A percentile compares a stretch with the other conserved stretches of the same genome.
phyloP scores from a whole-genome alignment of 2,113 vertebrate genomes.

The Anolis sagrei region DNA sequence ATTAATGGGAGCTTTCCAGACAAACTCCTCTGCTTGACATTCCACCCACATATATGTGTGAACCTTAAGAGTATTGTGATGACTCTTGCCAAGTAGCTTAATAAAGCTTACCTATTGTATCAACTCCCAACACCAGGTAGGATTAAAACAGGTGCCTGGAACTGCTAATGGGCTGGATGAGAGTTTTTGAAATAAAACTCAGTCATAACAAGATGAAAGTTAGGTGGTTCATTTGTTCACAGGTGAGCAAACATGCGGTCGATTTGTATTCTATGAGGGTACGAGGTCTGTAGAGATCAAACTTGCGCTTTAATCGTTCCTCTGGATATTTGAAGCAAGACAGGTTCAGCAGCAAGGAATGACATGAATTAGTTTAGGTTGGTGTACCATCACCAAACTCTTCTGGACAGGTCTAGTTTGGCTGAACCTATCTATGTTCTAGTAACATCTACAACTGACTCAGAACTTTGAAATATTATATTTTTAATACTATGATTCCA shows the following conservation, averaged over 20 bases:
- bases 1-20: slow-evolving; percentile 3
- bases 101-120: neutral
- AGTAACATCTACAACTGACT: too few relatives aligned
- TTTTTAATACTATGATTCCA: too few relatives aligned
- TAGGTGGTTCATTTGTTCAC: neutral
- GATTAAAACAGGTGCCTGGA: neutral
- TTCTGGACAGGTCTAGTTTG: neutral
- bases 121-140: neutral
- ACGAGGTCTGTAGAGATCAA: neutral
- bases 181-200: neutral
- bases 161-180: neutral
- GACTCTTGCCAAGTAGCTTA: slow-evolving; percentile 17
- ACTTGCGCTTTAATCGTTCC: neutral
- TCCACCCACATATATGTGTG: slow-evolving; percentile 28
- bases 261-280: neutral
- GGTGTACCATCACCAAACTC: neutral
- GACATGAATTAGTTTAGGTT: neutral
- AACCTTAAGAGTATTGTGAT: slow-evolving; percentile 1
- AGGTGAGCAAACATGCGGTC: neutral
- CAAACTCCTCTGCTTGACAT: slow-evolving; percentile 21
- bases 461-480: too few relatives aligned
- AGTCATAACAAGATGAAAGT: neutral
- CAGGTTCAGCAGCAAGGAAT: neutral
- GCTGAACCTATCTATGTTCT: neutral
- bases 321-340: neutral